Evolutionary conservation across 2,797 vertebrate species (phyloP).

Genomic region (Macroramphosus scolopax): DNA sequence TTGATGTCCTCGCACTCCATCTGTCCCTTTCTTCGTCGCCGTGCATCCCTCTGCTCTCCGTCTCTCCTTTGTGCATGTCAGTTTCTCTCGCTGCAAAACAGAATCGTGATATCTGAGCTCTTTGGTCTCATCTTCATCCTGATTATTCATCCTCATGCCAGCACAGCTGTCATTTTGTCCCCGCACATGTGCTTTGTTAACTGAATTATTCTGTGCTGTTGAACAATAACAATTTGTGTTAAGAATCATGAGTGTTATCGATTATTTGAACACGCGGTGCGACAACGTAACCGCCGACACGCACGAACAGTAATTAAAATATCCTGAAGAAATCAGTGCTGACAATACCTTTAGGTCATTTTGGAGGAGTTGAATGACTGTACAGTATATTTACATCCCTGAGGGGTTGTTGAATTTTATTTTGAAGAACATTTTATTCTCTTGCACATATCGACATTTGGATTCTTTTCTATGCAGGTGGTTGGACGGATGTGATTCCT

Average conservation of each 20-base stretch:
- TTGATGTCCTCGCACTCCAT: constrained; percentile 64
- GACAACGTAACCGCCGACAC: constrained; percentile 2
- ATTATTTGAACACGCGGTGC: constrained; percentile 10
- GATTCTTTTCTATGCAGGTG: no score
- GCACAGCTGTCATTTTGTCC: constrained; percentile 43
- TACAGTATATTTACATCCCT: background rate
- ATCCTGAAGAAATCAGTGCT: constrained; percentile 2
- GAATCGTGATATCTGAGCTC: constrained; percentile 14
- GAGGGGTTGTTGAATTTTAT: background rate
- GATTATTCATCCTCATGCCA: constrained; percentile 38
- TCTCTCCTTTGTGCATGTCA: constrained; percentile 6
- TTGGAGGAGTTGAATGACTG: background rate
- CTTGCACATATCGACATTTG: no score
- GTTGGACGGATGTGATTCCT: no score
- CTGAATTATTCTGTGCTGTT: constrained; percentile 33
- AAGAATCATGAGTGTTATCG: constrained; percentile 7
- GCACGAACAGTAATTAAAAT: constrained; percentile 2
- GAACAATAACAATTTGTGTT: constrained; percentile 24
- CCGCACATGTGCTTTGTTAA: constrained; percentile 39
- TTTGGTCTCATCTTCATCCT: constrained; percentile 29
- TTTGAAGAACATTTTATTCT: no score
- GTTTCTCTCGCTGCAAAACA: constrained; percentile 5
- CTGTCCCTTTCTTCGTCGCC: constrained; percentile 49
- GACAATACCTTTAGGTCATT: background rate
- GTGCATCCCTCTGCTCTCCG: constrained; percentile 18